Base-by-base conservation (phyloP, 2,888 invertebrate species). In the Melipona bicolor region DNA sequence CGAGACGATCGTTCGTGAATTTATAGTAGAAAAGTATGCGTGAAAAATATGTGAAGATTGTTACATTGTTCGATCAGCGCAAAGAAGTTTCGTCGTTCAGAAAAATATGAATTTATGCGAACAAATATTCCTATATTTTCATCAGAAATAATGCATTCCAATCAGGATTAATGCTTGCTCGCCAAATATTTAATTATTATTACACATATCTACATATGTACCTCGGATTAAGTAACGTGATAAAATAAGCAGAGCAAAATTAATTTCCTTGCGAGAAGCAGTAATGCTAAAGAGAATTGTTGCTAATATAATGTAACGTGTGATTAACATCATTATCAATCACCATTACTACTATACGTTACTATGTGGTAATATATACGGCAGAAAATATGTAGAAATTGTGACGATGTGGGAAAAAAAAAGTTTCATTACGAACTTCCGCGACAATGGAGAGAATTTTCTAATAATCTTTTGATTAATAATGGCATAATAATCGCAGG, bases 381-480 rank as follows among this genome's bases (percentile, higher is more conserved):
- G 11, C 21, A 50, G 43, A 24, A 62, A 32, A 17, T 54, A 21
- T 5, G 27, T 32, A 49, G 19, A 27, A 73, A 24, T 50, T 27
- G 27, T 27, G 62, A 54, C 24, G 50, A 43, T 21, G 27, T 36
- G 11, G 19, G 17, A 9, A 9, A 27, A 62, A 36, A 56, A 21
- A 54, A 54, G 67, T 43, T 15, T n/a, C 19, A 65, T 65, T 75
- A 24, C 15, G 17, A 50, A 67, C 68, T 83, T 81, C 83, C 76
- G 76, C 19, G 32, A 76, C 36, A 76, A 68, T 6, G 19, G 49
- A 62, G 36, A 65, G 64, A 71, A 65, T 77, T 65, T 61, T 27
- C 49, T 24, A 4, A 59, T 1, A 59, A 59, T 61, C 24, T 61
- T 61, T 32, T 36, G 32, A 27, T 70, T 27, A 50, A 81, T 72